These are phyloP conservation scores for Anas platyrhynchos DNA, from an alignment of 2,113 vertebrate species.

Conservation along the genomic window DNA sequence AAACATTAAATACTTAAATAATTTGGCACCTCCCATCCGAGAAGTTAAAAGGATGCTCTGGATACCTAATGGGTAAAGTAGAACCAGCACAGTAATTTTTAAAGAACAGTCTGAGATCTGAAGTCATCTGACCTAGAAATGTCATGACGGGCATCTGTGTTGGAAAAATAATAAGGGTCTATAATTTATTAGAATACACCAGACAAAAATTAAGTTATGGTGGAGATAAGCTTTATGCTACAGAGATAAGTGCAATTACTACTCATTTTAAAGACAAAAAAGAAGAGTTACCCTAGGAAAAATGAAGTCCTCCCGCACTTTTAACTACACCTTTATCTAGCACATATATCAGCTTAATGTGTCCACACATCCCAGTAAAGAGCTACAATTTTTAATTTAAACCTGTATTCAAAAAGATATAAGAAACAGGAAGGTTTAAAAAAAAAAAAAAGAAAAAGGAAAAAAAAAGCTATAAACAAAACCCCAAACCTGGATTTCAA, in stretches of 20 bases:
- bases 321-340: constrained; percentile 70
- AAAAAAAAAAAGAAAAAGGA: neutral
- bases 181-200: constrained; percentile 66
- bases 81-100: constrained; percentile 41
- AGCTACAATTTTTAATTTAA: constrained; percentile 44
- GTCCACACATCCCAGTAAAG: constrained; percentile 49
- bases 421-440: neutral
- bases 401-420: constrained; percentile 25
- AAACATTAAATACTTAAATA: constrained; percentile 60
- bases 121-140: constrained; percentile 49
- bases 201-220: constrained; percentile 70
- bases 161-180: constrained; percentile 52
- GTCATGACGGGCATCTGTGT: constrained; percentile 56
- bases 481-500: neutral
- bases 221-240: constrained; percentile 66
- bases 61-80: constrained; percentile 53
- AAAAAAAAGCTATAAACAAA: neutral
- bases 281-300: constrained; percentile 67
- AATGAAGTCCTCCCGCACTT: constrained; percentile 68
- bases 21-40: constrained; percentile 50
- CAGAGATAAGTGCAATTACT: constrained; percentile 77
- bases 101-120: constrained; percentile 39
- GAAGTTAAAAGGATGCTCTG: constrained; percentile 61
- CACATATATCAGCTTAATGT: constrained; percentile 74
- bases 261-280: constrained; percentile 71